These are phyloP conservation scores for Orthosia gracilis DNA, from an alignment of 2,888 invertebrate species.

Conservation along the genomic window DNA sequence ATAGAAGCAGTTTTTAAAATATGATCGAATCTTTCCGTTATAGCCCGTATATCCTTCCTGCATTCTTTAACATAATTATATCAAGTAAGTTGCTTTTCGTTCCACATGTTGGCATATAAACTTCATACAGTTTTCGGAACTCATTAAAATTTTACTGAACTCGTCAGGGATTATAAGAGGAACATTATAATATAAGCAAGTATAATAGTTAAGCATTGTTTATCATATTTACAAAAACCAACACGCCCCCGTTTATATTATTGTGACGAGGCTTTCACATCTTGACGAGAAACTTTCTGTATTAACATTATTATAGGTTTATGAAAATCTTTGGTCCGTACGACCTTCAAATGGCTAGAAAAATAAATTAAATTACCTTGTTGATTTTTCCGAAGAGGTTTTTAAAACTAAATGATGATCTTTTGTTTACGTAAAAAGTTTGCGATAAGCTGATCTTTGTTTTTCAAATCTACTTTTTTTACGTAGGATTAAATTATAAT, in stretches of 20 bases:
- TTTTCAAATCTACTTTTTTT: background rate
- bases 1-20: too few relatives aligned
- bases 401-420: background rate
- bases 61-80: too few relatives aligned
- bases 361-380: slow-evolving; percentile 1
- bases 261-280: slow-evolving; percentile 5
- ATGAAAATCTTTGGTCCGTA: background rate
- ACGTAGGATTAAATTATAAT: background rate
- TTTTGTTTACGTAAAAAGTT: slow-evolving; percentile 48
- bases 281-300: background rate
- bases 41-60: too few relatives aligned
- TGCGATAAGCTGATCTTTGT: slow-evolving; percentile 10
- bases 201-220: background rate
- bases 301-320: slow-evolving; percentile 17
- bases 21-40: too few relatives aligned
- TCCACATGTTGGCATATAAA: background rate
- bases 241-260: background rate
- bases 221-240: background rate
- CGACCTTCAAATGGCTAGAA: background rate
- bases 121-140: background rate
- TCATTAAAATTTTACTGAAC: background rate
- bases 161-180: background rate
- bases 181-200: slow-evolving; percentile 10
- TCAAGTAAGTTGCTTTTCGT: background rate
- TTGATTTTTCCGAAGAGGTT: slow-evolving; percentile 23